Percentiles rank a stretch among this genome's conserved stretches.
phyloP scores from a whole-genome alignment of 2,888 invertebrate species.

The Cyaniris semiargus region DNA sequence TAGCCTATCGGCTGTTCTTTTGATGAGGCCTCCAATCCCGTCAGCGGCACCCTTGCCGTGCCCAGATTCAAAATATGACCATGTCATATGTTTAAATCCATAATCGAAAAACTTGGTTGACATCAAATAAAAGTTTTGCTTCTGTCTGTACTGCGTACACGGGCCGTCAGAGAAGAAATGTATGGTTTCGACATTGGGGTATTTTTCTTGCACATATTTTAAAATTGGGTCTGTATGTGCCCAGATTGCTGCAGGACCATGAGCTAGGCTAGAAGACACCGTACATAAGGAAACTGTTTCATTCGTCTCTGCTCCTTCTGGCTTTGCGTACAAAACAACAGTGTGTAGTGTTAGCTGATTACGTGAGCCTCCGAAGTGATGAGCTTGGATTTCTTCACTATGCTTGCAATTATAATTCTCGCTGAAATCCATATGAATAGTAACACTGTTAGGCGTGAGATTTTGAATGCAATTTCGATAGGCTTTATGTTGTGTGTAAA shows the following conservation, averaged over 20 bases:
- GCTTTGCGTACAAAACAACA: conserved; percentile 11
- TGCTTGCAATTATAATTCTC: conserved; percentile 18
- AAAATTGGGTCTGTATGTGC: conserved; percentile 37
- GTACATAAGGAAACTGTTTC: conserved; percentile 35
- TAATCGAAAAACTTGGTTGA: conserved; percentile 22
- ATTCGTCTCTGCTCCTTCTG: neutral
- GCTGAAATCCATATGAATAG: conserved; percentile 9
- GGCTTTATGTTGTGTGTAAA: conserved; percentile 12
- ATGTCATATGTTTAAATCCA: conserved; percentile 32
- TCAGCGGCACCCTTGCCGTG: conserved; percentile 38
- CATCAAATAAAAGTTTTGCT: conserved; percentile 35
- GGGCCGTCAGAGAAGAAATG: conserved; percentile 38
- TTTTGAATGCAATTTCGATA: conserved; percentile 11
- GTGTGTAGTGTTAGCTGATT: conserved; percentile 17
- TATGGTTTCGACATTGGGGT: conserved; percentile 31
- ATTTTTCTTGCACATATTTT: conserved; percentile 27
- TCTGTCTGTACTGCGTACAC: conserved; percentile 37
- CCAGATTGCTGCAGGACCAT: conserved; percentile 38
- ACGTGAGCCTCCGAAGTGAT: conserved; percentile 15
- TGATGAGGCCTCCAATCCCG: conserved; percentile 37
- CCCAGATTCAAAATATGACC: conserved; percentile 37
- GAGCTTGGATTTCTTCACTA: conserved; percentile 20
- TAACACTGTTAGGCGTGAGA: neutral
- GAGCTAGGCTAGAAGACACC: conserved; percentile 33
- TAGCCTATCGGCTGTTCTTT: conserved; percentile 33